Conservation (phyloP, 2,113 vertebrate genomes). For the Rhabdornis inornatus region DNA sequence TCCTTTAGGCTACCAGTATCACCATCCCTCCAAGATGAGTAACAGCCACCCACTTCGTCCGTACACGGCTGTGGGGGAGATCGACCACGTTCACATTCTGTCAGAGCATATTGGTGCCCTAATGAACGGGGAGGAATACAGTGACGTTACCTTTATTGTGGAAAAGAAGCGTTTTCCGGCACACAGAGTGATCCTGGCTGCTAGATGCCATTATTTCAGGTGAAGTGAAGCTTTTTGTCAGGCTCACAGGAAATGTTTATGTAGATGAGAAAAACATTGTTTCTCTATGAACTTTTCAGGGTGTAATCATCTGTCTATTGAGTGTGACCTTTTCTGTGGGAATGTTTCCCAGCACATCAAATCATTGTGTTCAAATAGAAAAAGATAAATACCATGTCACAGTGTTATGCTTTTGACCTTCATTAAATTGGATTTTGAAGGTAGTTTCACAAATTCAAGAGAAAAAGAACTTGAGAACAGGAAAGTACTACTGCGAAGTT, state of each 20-base stretch:
- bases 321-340: slow-evolving; percentile 51
- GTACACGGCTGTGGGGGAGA: slow-evolving; percentile 90
- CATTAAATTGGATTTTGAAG: slow-evolving; percentile 43
- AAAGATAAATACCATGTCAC: slow-evolving; percentile 45
- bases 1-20: slow-evolving; percentile 54
- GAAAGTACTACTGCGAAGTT: neutral
- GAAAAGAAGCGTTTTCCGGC: slow-evolving; percentile 94
- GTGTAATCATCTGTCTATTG: slow-evolving; percentile 34
- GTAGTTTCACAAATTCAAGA: neutral
- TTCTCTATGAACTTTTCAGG: slow-evolving; percentile 47
- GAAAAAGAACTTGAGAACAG: slow-evolving; percentile 7
- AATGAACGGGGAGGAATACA: slow-evolving; percentile 92
- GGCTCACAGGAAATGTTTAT: slow-evolving; percentile 7
- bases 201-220: slow-evolving; percentile 98
- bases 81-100: slow-evolving; percentile 95
- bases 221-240: slow-evolving; percentile 56
- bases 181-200: slow-evolving; percentile 94
- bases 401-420: slow-evolving; percentile 56
- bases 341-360: slow-evolving; percentile 26
- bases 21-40: slow-evolving; percentile 83
- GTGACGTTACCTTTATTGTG: slow-evolving; percentile 95
- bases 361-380: slow-evolving; percentile 4
- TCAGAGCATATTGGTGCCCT: slow-evolving; percentile 96
- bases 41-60: slow-evolving; percentile 93
- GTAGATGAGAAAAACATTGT: slow-evolving; percentile 29